These are phyloP conservation scores for Homarus americanus DNA, from an alignment of 1,140 invertebrate species.

Conservation along the genomic window DNA sequence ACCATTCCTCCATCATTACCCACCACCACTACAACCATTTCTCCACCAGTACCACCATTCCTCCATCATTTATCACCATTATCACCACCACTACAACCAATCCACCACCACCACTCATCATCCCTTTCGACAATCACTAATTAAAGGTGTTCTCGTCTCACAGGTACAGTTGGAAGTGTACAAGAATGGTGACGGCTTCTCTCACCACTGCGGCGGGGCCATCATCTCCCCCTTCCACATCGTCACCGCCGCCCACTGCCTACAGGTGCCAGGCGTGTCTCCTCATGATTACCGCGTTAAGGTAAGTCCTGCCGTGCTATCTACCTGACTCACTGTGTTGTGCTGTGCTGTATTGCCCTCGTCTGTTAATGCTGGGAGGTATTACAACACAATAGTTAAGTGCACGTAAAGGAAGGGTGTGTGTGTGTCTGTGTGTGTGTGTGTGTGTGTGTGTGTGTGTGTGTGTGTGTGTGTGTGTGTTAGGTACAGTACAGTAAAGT, in stretches of 20 bases:
- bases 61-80: too few species aligned
- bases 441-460: constrained; percentile 14
- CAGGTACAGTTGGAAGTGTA: constrained; percentile 52
- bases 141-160: neutral
- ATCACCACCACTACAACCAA: neutral
- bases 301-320: neutral
- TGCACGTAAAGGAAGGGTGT: too few species aligned
- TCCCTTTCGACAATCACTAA: neutral
- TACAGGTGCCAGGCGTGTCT: neutral
- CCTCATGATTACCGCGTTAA: constrained; percentile 43
- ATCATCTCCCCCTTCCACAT: constrained; percentile 40
- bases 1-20: too few species aligned
- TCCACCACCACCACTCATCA: neutral
- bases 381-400: too few species aligned
- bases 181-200: constrained; percentile 18
- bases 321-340: too few species aligned
- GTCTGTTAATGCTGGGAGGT: too few species aligned
- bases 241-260: constrained; percentile 67
- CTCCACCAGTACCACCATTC: neutral
- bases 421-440: neutral
- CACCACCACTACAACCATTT: too few species aligned
- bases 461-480: neutral
- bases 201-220: constrained; percentile 59
- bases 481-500: neutral
- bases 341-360: too few species aligned